These are phyloP conservation scores for Bombus cullumanus DNA, from an alignment of 1,140 invertebrate genomes.

Conservation along the genomic window DNA sequence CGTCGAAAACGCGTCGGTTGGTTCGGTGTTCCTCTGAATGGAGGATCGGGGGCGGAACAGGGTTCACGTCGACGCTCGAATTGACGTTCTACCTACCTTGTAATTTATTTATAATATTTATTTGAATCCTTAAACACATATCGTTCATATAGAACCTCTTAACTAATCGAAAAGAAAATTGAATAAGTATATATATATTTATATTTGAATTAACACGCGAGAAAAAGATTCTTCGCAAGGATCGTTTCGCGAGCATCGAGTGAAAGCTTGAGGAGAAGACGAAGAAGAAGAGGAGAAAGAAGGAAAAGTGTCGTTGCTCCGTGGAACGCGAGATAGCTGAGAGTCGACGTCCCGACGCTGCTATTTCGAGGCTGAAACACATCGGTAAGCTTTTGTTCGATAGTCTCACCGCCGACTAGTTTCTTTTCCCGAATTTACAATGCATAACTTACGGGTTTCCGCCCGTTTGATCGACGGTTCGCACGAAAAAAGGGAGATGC, in stretches of 20 bases:
- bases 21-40: slow-evolving; percentile 51
- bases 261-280: background rate
- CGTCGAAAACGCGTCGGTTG: slow-evolving; percentile 51
- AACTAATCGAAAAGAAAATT: background rate
- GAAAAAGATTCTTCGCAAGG: background rate
- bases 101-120: slow-evolving; percentile 62
- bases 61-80: background rate
- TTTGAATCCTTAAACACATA: background rate
- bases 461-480: background rate
- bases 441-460: slow-evolving; percentile 24
- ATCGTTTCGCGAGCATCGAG: slow-evolving; percentile 5
- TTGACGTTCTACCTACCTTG: background rate
- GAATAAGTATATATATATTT: background rate
- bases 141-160: too few species aligned
- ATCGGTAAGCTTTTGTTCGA: slow-evolving; percentile 61
- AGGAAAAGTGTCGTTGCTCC: slow-evolving; percentile 53
- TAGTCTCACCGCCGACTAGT: background rate
- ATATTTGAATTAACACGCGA: background rate
- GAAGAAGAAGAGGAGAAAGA: slow-evolving; percentile 28
- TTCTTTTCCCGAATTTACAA: slow-evolving; percentile 3
- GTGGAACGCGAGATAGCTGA: slow-evolving; percentile 58
- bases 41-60: slow-evolving; percentile 17
- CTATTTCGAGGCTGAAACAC: slow-evolving; percentile 70
- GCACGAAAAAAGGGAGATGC: background rate
- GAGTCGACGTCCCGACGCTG: slow-evolving; percentile 61